Base-by-base conservation (phyloP, 2,113 vertebrate genomes). In the Aegotheles bennettii region DNA sequence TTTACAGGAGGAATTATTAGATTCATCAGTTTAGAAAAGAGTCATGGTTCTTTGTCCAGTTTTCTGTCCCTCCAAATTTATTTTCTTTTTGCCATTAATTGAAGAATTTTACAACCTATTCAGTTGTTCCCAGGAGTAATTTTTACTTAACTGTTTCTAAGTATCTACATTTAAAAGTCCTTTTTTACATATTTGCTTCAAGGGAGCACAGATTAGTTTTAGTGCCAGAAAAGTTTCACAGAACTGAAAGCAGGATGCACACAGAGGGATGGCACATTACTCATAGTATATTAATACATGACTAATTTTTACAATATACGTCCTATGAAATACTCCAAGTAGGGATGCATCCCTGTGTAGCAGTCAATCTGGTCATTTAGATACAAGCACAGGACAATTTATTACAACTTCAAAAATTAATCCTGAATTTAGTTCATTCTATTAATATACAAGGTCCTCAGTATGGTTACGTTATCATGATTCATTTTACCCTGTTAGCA, bases 301-400 rank as follows among this genome's bases (percentile, higher is more conserved):
- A 38, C 38, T 54, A 21, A 60, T 60, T 74, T 40, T 64, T 70
- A 35, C 36, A 24, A 23, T 8, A 13, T 33, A 23, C 24, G 6
- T 28, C 9, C 2, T 2, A 1, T 25, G 26, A 77, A 61, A 50
- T 24, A 50, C 16, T 61, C 25, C 47, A 28, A 28, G 10, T 0
- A 59, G 23, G 74, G 54, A 82, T 40, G 4, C 28, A 16, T 36
- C 56, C 14, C 28, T 43, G 10, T 33, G 40, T n/a, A 54, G 9
- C 0, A 0, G 17, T 50, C 65, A 63, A 29, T 20, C 33, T 0
- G 3, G 45, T 31, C 29, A 45, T 53, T 79, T 23, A 45, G 13
- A 70, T 31, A 26, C 0, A 47, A 17, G 10, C 7, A 16, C 15
- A 12, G 31, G 26, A 60, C 36, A 84, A 60, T 13, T 69, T 29